These are phyloP conservation scores for Leuctra nigra DNA, from an alignment of 2,888 invertebrate species.

Conservation along the genomic window DNA sequence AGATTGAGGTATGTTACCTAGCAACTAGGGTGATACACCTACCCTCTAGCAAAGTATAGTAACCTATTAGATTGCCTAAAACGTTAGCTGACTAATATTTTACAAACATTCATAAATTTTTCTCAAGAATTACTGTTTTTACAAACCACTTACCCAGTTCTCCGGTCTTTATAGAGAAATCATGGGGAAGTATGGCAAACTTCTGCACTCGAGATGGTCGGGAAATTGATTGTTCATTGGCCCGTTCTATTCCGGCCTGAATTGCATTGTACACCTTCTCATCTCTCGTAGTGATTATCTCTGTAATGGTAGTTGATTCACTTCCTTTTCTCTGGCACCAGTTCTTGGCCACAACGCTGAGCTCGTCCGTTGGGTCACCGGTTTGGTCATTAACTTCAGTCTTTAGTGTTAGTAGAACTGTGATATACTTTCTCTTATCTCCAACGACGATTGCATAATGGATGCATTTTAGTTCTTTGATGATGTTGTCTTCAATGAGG, in stretches of 20 bases:
- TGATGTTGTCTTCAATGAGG: slow-evolving; percentile 75
- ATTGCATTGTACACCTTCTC: slow-evolving; percentile 58
- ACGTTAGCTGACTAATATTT: not conserved
- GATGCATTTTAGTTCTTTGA: slow-evolving; percentile 64
- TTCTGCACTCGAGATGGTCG: slow-evolving; percentile 87
- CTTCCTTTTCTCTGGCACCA: slow-evolving; percentile 68
- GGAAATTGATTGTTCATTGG: slow-evolving; percentile 73
- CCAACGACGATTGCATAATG: slow-evolving; percentile 83
- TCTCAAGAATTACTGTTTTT: too few relatives aligned
- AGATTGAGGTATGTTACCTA: too few relatives aligned
- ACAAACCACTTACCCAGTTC: slow-evolving; percentile 63
- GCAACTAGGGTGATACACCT: too few relatives aligned
- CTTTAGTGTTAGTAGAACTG: slow-evolving; percentile 80
- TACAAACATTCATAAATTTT: not conserved
- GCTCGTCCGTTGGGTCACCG: slow-evolving; percentile 61
- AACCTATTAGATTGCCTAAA: too few relatives aligned
- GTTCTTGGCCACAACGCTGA: slow-evolving; percentile 55
- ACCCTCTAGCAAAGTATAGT: not conserved
- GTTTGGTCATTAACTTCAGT: slow-evolving; percentile 67
- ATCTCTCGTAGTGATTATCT: slow-evolving; percentile 59
- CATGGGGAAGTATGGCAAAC: slow-evolving; percentile 72
- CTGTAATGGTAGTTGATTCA: slow-evolving; percentile 60
- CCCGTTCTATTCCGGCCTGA: slow-evolving; percentile 67
- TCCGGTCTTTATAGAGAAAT: slow-evolving; percentile 80
- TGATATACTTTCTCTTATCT: slow-evolving; percentile 79